Evolutionary conservation across 2,797 vertebrate species (phyloP).

Genomic region (Setipinna tenuifilis): DNA sequence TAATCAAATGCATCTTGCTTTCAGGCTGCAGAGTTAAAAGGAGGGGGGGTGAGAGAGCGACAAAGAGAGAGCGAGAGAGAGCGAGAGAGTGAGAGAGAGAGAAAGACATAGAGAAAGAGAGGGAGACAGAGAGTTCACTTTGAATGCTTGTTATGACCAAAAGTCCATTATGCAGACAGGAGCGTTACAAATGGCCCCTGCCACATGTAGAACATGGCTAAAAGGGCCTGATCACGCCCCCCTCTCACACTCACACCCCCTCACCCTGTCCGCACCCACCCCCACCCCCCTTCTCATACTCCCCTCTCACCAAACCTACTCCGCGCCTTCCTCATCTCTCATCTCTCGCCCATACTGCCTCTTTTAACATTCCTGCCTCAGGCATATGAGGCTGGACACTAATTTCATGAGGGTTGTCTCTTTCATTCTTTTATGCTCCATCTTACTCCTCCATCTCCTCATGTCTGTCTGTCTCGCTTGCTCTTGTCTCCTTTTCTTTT

Average conservation of each 20-base stretch:
- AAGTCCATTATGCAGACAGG: slow-evolving; percentile 21
- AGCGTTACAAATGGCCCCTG: slow-evolving; percentile 21
- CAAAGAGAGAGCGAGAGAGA: not conserved
- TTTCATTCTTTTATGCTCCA: not conserved
- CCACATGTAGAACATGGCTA: slow-evolving; percentile 1
- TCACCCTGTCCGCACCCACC: not conserved
- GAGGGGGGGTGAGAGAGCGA: not conserved
- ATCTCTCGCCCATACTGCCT: not conserved
- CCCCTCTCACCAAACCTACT: not conserved
- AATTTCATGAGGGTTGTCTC: not conserved
- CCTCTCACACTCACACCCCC: not conserved
- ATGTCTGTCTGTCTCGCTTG: not conserved
- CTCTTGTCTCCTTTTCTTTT: not conserved
- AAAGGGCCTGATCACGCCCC: not conserved
- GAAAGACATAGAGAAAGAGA: not conserved
- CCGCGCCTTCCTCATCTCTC: not conserved
- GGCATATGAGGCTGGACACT: not conserved
- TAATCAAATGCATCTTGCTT: slow-evolving; percentile 14
- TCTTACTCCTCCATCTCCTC: not conserved
- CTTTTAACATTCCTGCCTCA: not conserved
- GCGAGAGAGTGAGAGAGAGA: not conserved
- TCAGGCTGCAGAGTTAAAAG: not conserved
- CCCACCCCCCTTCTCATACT: not conserved
- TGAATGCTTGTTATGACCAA: slow-evolving; percentile 18
- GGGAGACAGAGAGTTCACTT: not conserved